Conservation (phyloP, 2,113 vertebrate species). For the Microcebus lehilahytsara region DNA sequence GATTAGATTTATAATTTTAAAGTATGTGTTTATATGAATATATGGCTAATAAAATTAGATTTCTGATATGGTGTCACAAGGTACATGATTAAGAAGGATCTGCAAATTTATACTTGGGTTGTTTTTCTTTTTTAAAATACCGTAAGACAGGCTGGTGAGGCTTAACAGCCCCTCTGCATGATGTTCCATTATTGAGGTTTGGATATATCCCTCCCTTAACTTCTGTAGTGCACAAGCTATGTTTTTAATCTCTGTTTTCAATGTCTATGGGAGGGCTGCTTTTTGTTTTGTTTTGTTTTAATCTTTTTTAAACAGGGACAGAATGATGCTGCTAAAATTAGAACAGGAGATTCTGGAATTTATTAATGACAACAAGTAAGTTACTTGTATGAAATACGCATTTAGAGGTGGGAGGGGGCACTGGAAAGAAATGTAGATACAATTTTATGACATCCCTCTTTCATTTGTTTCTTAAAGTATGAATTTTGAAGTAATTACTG, state of each 20-base stretch:
- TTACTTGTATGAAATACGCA: conserved; percentile 53
- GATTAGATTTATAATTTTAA: neutral
- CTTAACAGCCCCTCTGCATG: neutral
- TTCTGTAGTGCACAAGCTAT: neutral
- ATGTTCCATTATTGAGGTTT: neutral
- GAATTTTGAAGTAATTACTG: conserved; percentile 45
- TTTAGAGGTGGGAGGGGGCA: conserved; percentile 49
- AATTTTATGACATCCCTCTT: conserved; percentile 37
- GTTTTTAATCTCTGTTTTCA: conserved; percentile 40
- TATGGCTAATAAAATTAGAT: conserved; percentile 52
- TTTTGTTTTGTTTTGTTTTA: conserved; percentile 63
- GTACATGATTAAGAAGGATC: neutral
- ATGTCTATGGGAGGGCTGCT: conserved; percentile 30
- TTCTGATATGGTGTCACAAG: conserved; percentile 9
- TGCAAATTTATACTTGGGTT: neutral
- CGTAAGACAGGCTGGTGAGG: neutral
- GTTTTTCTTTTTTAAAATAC: conserved; percentile 50
- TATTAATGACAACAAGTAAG: conserved; percentile 98
- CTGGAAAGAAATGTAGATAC: conserved; percentile 42
- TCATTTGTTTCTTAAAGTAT: conserved; percentile 27
- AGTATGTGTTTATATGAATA: conserved; percentile 24
- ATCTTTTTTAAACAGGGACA: conserved; percentile 88
- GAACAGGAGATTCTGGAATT: conserved; percentile 99
- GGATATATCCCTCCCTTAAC: neutral
- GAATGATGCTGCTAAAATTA: conserved; percentile 99